Conservation (phyloP, 2,888 invertebrate genomes). For the Tenthredo amoena region DNA sequence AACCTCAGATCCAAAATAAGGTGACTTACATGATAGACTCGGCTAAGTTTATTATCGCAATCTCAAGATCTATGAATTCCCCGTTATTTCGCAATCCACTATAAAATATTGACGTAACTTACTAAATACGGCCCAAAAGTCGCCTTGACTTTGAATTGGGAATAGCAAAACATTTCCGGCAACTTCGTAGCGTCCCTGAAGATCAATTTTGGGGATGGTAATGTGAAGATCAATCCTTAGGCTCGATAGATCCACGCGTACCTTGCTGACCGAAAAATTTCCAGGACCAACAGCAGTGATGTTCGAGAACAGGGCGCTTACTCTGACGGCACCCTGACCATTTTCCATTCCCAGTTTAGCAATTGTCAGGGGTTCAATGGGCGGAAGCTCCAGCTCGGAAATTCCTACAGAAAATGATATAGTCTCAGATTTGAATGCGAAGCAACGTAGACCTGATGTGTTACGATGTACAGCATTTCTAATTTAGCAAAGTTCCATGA, state of each 20-base stretch:
- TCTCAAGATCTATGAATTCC: not conserved
- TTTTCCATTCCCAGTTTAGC: conserved; percentile 89
- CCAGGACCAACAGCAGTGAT: conserved; percentile 89
- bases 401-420: conserved; percentile 79
- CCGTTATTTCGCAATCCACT: not conserved
- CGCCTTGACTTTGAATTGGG: conserved; percentile 88
- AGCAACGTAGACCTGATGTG: not conserved
- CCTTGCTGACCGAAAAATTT: conserved; percentile 86
- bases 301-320: conserved; percentile 87
- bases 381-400: conserved; percentile 86
- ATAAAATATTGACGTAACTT: conserved; percentile 72
- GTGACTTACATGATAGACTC: not conserved
- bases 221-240: conserved; percentile 73
- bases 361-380: conserved; percentile 87
- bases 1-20: not conserved
- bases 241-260: conserved; percentile 74
- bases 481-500: not conserved
- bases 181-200: conserved; percentile 88
- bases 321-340: conserved; percentile 87
- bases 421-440: not conserved
- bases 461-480: not conserved
- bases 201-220: conserved; percentile 85
- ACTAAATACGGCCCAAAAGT: conserved; percentile 91
- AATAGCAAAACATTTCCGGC: conserved; percentile 88
- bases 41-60: not conserved